A percentile compares a stretch with the other conserved stretches of the same genome.
These are phyloP conservation scores for Pelobates fuscus DNA, from an alignment of 2,113 vertebrate species.

Conservation along the genomic window DNA sequence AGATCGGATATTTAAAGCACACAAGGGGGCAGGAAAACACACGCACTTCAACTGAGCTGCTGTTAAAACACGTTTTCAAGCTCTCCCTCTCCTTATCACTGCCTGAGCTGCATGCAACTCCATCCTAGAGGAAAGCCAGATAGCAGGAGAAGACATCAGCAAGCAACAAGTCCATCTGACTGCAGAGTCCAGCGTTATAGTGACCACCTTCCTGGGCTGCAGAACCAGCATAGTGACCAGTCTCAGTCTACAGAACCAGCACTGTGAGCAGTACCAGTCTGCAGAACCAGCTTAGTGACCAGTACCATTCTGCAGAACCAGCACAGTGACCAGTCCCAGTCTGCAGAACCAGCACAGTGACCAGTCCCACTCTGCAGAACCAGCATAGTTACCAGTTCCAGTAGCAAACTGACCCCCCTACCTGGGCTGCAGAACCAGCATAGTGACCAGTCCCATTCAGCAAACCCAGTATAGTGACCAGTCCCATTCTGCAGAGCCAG, in stretches of 20 bases:
- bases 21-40: constrained; percentile 42
- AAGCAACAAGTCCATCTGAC: constrained; percentile 32
- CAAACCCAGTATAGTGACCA: not conserved
- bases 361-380: not conserved
- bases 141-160: not conserved
- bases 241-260: not conserved
- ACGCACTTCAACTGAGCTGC: constrained; percentile 26
- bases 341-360: not conserved
- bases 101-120: not conserved
- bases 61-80: constrained; percentile 8
- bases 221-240: not conserved
- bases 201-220: not conserved
- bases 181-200: not conserved
- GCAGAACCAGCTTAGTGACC: not conserved
- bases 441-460: not conserved
- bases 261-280: not conserved
- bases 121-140: not conserved
- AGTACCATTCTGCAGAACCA: not conserved
- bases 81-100: constrained; percentile 22
- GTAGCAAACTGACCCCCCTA: too few relatives aligned
- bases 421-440: not conserved
- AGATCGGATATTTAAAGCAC: constrained; percentile 49
- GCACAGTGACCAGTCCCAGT: not conserved
- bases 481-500: not conserved
- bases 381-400: not conserved